These are phyloP conservation scores for Laspeyria flexula DNA, from an alignment of 2,888 invertebrate genomes.

Conservation along the genomic window DNA sequence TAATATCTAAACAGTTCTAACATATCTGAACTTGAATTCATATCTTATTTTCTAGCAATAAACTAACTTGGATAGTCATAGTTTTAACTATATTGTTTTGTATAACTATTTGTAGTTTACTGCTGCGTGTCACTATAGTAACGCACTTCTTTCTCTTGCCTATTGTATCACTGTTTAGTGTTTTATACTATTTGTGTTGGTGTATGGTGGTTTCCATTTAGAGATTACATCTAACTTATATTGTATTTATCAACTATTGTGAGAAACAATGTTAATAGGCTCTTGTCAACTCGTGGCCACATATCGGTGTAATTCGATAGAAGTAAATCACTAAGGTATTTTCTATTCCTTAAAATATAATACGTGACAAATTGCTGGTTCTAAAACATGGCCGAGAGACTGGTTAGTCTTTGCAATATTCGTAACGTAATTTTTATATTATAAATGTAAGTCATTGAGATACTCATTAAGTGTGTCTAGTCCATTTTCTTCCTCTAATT, in stretches of 20 bases:
- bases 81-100: constrained; percentile 50
- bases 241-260: too few relatives aligned
- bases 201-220: constrained; percentile 50
- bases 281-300: too few relatives aligned
- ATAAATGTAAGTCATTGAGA: constrained; percentile 2
- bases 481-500: constrained; percentile 8
- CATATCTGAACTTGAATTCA: constrained; percentile 77
- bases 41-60: constrained; percentile 79
- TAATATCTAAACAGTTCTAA: constrained; percentile 66
- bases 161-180: constrained; percentile 52
- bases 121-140: constrained; percentile 40
- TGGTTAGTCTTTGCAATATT: too few relatives aligned
- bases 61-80: constrained; percentile 54
- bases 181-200: constrained; percentile 50
- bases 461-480: constrained; percentile 13
- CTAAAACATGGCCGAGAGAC: too few relatives aligned
- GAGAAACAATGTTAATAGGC: too few relatives aligned
- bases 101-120: constrained; percentile 36
- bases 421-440: not conserved
- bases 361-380: too few relatives aligned
- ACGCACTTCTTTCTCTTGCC: constrained; percentile 64
- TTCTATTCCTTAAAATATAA: too few relatives aligned
- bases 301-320: too few relatives aligned
- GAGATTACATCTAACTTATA: constrained; percentile 11
- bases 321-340: too few relatives aligned